A percentile compares a stretch with the other conserved stretches of the same genome.
phyloP scores from a whole-genome alignment of 2,888 invertebrate species.

The Agrotis exclamationis region DNA sequence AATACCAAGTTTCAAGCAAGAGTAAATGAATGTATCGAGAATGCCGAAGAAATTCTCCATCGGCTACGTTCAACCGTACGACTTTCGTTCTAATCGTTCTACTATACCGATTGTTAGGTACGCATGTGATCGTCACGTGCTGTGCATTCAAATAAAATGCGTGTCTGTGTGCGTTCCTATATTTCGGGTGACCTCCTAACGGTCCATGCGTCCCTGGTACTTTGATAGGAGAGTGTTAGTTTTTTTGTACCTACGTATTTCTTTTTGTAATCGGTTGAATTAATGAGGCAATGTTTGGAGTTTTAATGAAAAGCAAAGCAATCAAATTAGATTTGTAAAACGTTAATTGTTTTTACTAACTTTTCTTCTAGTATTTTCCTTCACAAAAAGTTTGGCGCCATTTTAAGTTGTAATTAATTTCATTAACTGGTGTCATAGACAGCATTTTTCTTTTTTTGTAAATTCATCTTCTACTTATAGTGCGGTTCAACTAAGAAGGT shows the following conservation, averaged over 20 bases:
- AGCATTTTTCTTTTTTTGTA: background rate
- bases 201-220: slow-evolving; percentile 57
- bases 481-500: no score
- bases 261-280: slow-evolving; percentile 18
- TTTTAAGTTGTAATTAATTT: no score
- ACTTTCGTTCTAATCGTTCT: slow-evolving; percentile 61
- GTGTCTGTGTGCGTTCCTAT: slow-evolving; percentile 50
- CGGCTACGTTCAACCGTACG: background rate
- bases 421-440: no score
- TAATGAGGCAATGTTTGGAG: background rate
- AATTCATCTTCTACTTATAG: no score
- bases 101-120: slow-evolving; percentile 36
- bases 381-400: no score
- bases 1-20: background rate
- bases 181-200: slow-evolving; percentile 52
- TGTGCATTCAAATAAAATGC: slow-evolving; percentile 58
- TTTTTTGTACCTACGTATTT: slow-evolving; percentile 48
- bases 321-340: no score
- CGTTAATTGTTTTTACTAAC: no score
- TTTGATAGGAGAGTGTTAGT: slow-evolving; percentile 42
- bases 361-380: background rate
- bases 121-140: slow-evolving; percentile 52
- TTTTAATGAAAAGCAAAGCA: background rate
- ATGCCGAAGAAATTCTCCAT: slow-evolving; percentile 12
- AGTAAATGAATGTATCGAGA: background rate